phyloP scores from a whole-genome alignment of 2,888 invertebrate species.

The Agrochola lychnidis region DNA sequence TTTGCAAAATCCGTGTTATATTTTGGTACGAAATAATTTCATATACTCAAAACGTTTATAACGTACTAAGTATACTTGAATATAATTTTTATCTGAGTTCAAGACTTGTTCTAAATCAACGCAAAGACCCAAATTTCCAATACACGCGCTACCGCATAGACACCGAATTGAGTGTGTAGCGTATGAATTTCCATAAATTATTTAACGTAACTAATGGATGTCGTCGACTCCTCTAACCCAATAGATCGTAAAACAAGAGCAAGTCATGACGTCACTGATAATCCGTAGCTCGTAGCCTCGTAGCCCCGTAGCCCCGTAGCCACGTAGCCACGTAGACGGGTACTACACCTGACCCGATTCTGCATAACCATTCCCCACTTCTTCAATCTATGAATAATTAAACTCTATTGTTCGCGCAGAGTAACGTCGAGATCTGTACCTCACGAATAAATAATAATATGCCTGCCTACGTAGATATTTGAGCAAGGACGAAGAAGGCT shows the following conservation, averaged over 20 bases:
- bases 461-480: constrained; percentile 53
- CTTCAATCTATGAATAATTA: constrained; percentile 68
- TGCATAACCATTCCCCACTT: constrained; percentile 58
- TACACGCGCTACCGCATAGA: constrained; percentile 6
- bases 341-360: constrained; percentile 62
- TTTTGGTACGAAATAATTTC: not conserved
- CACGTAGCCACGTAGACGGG: constrained; percentile 10
- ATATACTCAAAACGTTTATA: not conserved
- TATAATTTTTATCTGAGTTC: not conserved
- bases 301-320: constrained; percentile 38
- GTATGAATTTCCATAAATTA: constrained; percentile 52
- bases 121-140: constrained; percentile 22
- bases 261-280: constrained; percentile 50
- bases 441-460: constrained; percentile 59
- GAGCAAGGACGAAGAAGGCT: constrained; percentile 47
- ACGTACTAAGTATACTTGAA: not conserved
- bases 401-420: constrained; percentile 63
- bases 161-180: constrained; percentile 15
- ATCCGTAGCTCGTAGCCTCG: constrained; percentile 45
- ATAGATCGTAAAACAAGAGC: constrained; percentile 39
- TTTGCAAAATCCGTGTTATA: not conserved
- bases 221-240: constrained; percentile 12
- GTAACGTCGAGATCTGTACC: constrained; percentile 59
- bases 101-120: constrained; percentile 8
- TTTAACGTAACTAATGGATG: constrained; percentile 26